Percentiles rank a stretch among this genome's conserved stretches.
These are phyloP conservation scores for Monopis laevigella DNA, from an alignment of 2,888 invertebrate species.

Conservation along the genomic window DNA sequence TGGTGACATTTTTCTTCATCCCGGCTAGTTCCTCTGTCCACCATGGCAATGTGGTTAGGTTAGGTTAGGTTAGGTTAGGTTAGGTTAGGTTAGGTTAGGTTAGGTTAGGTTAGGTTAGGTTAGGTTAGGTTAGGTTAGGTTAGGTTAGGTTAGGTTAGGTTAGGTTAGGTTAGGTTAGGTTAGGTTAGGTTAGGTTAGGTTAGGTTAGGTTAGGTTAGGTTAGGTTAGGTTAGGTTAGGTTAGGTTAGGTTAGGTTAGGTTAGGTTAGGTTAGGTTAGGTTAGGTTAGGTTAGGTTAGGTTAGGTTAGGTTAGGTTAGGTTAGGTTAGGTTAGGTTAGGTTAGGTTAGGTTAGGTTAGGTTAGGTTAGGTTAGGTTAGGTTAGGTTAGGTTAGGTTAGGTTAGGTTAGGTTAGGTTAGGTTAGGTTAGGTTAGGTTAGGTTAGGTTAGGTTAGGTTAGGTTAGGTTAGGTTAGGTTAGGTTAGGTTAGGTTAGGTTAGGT, in stretches of 20 bases:
- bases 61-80: conserved; percentile 15
- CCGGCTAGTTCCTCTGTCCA: conserved; percentile 9
- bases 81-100: conserved; percentile 22
- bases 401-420: conserved; percentile 18
- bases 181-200: conserved; percentile 21
- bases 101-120: conserved; percentile 23
- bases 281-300: conserved; percentile 14
- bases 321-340: conserved; percentile 18
- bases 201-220: conserved; percentile 12
- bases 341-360: conserved; percentile 13
- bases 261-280: conserved; percentile 21
- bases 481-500: conserved; percentile 15
- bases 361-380: conserved; percentile 13
- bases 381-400: conserved; percentile 15
- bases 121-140: conserved; percentile 19
- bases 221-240: conserved; percentile 12
- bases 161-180: conserved; percentile 21
- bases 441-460: conserved; percentile 16
- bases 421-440: conserved; percentile 16
- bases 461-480: conserved; percentile 15
- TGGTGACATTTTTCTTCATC: conserved; percentile 2
- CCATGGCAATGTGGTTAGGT: conserved; percentile 8
- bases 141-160: conserved; percentile 19
- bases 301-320: conserved; percentile 18
- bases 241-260: conserved; percentile 20